Evolutionary conservation across 2,888 invertebrate species (phyloP).

Genomic region (Drosophila paramelanica): DNA sequence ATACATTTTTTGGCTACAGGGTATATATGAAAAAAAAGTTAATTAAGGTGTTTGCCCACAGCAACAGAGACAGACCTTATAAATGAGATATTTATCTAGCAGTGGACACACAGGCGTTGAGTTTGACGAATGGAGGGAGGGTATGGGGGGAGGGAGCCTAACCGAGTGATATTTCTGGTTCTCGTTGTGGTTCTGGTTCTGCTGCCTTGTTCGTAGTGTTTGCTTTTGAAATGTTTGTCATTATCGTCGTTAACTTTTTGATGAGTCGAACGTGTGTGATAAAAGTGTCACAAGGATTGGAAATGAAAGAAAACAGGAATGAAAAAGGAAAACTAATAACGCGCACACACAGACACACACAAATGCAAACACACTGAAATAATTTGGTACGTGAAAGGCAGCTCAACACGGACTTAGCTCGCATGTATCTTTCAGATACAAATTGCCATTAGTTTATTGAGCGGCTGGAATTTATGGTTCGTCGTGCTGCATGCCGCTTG

Average conservation of each 20-base stretch:
- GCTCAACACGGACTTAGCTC: slow-evolving; percentile 9
- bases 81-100: slow-evolving; percentile 76
- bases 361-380: slow-evolving; percentile 22
- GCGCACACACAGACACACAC: slow-evolving; percentile 4
- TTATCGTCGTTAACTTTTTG: slow-evolving; percentile 80
- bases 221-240: slow-evolving; percentile 79
- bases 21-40: slow-evolving; percentile 59
- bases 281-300: slow-evolving; percentile 78
- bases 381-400: slow-evolving; percentile 55
- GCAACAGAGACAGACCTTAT: slow-evolving; percentile 58
- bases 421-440: slow-evolving; percentile 71
- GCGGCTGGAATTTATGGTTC: slow-evolving; percentile 70
- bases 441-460: slow-evolving; percentile 80
- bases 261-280: slow-evolving; percentile 79
- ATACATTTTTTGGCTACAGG: background rate
- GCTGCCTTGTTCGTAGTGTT: slow-evolving; percentile 56
- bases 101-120: slow-evolving; percentile 39
- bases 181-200: slow-evolving; percentile 25
- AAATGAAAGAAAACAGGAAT: slow-evolving; percentile 12
- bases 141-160: background rate
- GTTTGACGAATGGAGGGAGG: background rate
- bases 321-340: slow-evolving; percentile 43
- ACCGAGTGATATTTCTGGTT: slow-evolving; percentile 18
- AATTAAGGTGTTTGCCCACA: slow-evolving; percentile 79
- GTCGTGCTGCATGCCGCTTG: slow-evolving; percentile 44